Conservation (phyloP, 2,888 invertebrate species). For the Chymomyza fuscimana region DNA sequence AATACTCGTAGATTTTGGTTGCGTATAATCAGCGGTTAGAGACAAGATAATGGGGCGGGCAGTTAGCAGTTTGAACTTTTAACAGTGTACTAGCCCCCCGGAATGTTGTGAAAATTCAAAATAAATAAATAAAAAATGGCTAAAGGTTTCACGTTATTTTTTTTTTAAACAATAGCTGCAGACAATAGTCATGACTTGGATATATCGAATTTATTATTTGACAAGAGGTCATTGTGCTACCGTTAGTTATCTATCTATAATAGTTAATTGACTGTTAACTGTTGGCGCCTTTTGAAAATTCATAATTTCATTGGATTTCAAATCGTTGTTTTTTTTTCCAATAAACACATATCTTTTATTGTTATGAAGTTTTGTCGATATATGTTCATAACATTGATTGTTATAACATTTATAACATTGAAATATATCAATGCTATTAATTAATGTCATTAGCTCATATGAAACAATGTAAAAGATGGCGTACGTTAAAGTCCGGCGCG, state of each 20-base stretch:
- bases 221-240: conserved; percentile 66
- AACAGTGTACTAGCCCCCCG: conserved; percentile 51
- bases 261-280: conserved; percentile 24
- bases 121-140: conserved; percentile 54
- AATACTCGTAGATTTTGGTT: conserved; percentile 3
- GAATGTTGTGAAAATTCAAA: conserved; percentile 64
- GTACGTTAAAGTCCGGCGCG: too few species aligned
- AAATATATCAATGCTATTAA: too few species aligned
- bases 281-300: conserved; percentile 29
- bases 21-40: conserved; percentile 64
- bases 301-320: conserved; percentile 46
- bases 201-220: conserved; percentile 18
- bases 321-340: neutral
- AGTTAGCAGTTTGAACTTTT: conserved; percentile 72
- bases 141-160: conserved; percentile 16
- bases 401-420: neutral
- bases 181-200: conserved; percentile 31
- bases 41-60: conserved; percentile 66
- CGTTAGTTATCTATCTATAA: conserved; percentile 59
- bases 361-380: neutral
- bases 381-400: too few species aligned
- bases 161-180: conserved; percentile 30
- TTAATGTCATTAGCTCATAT: too few species aligned
- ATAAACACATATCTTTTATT: neutral
- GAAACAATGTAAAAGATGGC: too few species aligned